Evolutionary conservation across 2,797 vertebrate genomes (phyloP).

Genomic region (Balearica regulorum): DNA sequence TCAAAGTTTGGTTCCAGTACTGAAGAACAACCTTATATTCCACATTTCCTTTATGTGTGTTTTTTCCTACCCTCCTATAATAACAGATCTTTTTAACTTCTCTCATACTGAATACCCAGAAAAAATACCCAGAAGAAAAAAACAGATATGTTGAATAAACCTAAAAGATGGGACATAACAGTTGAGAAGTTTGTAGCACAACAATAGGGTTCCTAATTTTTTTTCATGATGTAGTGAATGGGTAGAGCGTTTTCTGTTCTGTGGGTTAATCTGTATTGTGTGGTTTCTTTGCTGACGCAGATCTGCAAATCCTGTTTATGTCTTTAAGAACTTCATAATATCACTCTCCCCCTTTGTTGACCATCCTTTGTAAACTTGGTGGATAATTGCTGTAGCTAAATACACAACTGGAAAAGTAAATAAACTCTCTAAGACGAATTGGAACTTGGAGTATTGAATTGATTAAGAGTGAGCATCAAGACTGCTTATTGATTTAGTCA

Average conservation of each 20-base stretch:
- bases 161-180: neutral
- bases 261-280: neutral
- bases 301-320: neutral
- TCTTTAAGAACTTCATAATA: neutral
- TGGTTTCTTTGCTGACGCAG: neutral
- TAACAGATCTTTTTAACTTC: neutral
- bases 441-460: neutral
- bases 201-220: neutral
- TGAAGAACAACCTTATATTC: neutral
- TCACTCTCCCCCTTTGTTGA: neutral
- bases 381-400: neutral
- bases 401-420: neutral
- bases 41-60: fast-evolving
- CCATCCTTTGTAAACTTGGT: neutral
- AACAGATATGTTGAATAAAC: neutral
- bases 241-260: neutral
- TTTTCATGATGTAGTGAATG: neutral
- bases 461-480: neutral
- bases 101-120: neutral
- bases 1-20: neutral
- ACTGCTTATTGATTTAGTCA: neutral
- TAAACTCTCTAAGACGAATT: neutral
- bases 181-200: neutral
- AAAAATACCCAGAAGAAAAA: too few relatives aligned
- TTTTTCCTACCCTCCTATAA: neutral